These are phyloP conservation scores for Cryptotermes secundus DNA, from an alignment of 1,140 invertebrate species.

Conservation along the genomic window DNA sequence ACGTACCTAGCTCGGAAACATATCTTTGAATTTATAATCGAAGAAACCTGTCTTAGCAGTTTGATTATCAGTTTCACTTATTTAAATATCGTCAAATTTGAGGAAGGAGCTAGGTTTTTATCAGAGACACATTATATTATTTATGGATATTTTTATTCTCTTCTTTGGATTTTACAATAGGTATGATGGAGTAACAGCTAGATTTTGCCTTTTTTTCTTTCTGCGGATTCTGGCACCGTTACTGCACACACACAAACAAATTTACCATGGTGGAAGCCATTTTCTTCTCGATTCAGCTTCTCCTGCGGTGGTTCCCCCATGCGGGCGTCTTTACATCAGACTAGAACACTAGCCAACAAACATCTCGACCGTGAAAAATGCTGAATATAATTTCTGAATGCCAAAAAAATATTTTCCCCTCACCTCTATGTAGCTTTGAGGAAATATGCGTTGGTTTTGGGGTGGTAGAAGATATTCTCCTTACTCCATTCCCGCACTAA, in stretches of 20 bases:
- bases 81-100: no score
- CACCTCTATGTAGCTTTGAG: not conserved
- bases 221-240: not conserved
- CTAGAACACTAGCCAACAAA: constrained; percentile 17
- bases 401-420: constrained; percentile 16
- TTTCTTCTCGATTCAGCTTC: not conserved
- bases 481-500: no score
- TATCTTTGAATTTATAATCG: no score
- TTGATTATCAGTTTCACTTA: no score
- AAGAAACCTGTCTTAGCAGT: no score
- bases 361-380: constrained; percentile 33
- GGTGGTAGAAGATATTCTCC: not conserved
- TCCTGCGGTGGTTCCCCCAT: not conserved
- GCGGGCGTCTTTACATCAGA: not conserved
- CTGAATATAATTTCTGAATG: constrained; percentile 33
- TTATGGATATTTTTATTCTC: not conserved
- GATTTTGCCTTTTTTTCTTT: not conserved
- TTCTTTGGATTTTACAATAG: not conserved
- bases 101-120: no score
- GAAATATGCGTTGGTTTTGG: not conserved
- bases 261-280: not conserved
- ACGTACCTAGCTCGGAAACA: no score
- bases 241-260: constrained; percentile 26
- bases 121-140: not conserved
- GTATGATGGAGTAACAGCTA: not conserved